These are phyloP conservation scores for Drosophila glabriapex DNA, from an alignment of 2,888 invertebrate species.

Conservation along the genomic window DNA sequence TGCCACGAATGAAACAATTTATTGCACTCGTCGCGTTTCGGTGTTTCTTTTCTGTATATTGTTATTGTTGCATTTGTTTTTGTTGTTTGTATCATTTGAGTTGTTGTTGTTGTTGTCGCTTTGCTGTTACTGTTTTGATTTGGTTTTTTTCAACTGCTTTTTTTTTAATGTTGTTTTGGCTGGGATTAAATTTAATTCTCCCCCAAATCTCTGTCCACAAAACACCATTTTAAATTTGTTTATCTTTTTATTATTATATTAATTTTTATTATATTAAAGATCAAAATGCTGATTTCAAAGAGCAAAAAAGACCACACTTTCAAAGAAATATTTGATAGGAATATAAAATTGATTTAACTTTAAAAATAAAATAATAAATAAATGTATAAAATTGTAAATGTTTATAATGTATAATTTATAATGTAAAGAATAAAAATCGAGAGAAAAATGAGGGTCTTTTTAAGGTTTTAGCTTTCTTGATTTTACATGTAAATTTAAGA, in stretches of 20 bases:
- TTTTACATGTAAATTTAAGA: neutral
- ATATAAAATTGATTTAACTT: neutral
- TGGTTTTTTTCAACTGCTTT: neutral
- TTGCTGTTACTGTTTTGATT: neutral
- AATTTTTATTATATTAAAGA: too few relatives aligned
- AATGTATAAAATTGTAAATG: neutral
- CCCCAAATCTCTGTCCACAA: slow-evolving; percentile 40
- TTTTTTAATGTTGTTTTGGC: slow-evolving; percentile 37
- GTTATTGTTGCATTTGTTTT: slow-evolving; percentile 20
- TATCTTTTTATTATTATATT: neutral
- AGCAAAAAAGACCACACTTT: neutral
- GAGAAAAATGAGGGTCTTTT: neutral
- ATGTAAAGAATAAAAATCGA: neutral
- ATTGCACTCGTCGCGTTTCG: slow-evolving; percentile 60
- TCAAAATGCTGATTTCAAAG: neutral
- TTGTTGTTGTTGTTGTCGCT: slow-evolving; percentile 9
- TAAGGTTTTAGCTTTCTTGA: too few relatives aligned
- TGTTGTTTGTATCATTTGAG: slow-evolving; percentile 11
- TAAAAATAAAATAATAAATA: too few relatives aligned
- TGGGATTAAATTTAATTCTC: slow-evolving; percentile 71
- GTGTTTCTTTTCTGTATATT: slow-evolving; percentile 19
- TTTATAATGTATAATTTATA: too few relatives aligned
- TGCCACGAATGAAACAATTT: slow-evolving; percentile 75
- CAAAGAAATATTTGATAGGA: neutral
- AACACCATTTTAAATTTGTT: slow-evolving; percentile 44